A percentile compares a stretch with the other conserved stretches of the same genome.
Evolutionary conservation across 1,140 invertebrate species (phyloP).

Genomic region (Drosophila virilis): DNA sequence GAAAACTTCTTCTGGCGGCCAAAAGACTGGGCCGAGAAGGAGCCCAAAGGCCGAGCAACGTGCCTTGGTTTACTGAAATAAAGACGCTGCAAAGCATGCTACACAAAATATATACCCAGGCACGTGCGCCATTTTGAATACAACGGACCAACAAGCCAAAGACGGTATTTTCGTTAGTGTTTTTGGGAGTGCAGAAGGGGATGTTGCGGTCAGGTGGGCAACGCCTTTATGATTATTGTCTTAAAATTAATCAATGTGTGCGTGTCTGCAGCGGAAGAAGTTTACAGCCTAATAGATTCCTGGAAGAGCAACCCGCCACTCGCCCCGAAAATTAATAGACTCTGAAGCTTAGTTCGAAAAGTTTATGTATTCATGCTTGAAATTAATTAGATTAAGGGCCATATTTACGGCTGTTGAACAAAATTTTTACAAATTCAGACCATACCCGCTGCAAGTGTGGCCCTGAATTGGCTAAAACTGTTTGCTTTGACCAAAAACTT

Average conservation of each 20-base stretch:
- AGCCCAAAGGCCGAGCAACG: slow-evolving; percentile 39
- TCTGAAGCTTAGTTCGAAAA: slow-evolving; percentile 44
- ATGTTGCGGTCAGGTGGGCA: slow-evolving; percentile 47
- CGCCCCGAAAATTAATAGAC: slow-evolving; percentile 41
- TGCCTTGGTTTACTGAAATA: slow-evolving; percentile 54
- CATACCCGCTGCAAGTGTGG: background rate
- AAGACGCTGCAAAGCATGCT: slow-evolving; percentile 67
- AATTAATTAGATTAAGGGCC: slow-evolving; percentile 74
- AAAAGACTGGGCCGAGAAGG: slow-evolving; percentile 7
- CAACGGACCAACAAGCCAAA: background rate
- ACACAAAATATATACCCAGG: slow-evolving; percentile 51
- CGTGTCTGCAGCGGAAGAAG: slow-evolving; percentile 50
- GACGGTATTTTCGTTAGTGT: background rate
- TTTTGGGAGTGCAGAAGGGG: background rate
- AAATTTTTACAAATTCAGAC: slow-evolving; percentile 23
- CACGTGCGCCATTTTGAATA: slow-evolving; percentile 68
- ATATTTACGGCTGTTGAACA: slow-evolving; percentile 40
- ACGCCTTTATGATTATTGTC: slow-evolving; percentile 78
- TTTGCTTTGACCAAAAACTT: background rate
- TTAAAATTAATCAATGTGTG: slow-evolving; percentile 80
- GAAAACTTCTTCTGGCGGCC: slow-evolving; percentile 37
- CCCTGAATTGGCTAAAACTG: background rate
- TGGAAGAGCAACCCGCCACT: background rate
- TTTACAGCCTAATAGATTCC: slow-evolving; percentile 66
- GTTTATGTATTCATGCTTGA: slow-evolving; percentile 51